Evolutionary conservation across 2,888 invertebrate species (phyloP).

Genomic region (Busseola fusca): DNA sequence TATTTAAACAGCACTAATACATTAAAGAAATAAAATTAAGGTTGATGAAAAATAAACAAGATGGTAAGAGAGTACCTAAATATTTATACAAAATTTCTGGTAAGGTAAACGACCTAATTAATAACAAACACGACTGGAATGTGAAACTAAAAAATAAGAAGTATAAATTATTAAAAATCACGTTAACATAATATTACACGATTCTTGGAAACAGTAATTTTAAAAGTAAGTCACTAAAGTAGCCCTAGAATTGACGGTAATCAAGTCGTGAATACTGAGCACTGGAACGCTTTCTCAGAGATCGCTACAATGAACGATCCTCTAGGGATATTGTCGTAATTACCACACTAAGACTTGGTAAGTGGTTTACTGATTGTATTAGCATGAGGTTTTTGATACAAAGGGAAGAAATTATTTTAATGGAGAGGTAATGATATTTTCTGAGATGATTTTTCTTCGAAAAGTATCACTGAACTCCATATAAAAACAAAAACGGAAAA

Average conservation of each 20-base stretch:
- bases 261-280: conserved; percentile 31
- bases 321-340: conserved; percentile 35
- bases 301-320: conserved; percentile 42
- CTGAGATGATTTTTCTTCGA: not conserved
- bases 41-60: not conserved
- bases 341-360: conserved; percentile 45
- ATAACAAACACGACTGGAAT: not conserved
- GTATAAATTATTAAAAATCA: not conserved
- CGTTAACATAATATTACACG: not conserved
- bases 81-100: not conserved
- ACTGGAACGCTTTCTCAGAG: conserved; percentile 23
- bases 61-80: not conserved
- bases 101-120: conserved; percentile 2
- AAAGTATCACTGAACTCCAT: not conserved
- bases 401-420: not conserved
- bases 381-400: conserved; percentile 8
- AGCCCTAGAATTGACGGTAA: conserved; percentile 16
- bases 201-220: not conserved
- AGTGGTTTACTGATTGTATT: conserved; percentile 34
- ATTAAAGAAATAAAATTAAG: not conserved
- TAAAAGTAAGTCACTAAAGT: not conserved
- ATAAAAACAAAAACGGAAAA: not conserved
- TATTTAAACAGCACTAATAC: not conserved
- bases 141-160: not conserved
- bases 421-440: not conserved